Percentiles rank a stretch among this genome's conserved stretches.
Conservation (phyloP, 2,797 vertebrate species). For the Gallirallus australis region DNA sequence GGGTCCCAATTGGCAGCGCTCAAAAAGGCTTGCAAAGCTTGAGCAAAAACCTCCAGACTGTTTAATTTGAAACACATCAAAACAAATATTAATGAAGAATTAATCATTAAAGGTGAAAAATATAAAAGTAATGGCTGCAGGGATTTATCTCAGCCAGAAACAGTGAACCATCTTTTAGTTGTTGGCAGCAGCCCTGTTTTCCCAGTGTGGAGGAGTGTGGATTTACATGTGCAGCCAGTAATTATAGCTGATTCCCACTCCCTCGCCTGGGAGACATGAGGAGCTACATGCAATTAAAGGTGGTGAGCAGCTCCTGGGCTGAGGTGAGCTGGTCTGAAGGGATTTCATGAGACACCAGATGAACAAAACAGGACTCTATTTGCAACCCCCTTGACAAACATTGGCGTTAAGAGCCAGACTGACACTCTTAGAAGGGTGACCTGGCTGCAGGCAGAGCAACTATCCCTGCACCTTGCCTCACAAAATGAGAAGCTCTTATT, state of each 20-base stretch:
- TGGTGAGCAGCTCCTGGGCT: neutral
- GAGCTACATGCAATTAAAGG: neutral
- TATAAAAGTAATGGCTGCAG: slow-evolving; percentile 22
- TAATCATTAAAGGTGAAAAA: slow-evolving; percentile 51
- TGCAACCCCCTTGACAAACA: neutral
- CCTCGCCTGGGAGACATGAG: neutral
- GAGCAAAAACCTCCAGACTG: slow-evolving; percentile 34
- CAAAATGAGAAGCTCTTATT: neutral
- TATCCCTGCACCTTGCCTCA: neutral
- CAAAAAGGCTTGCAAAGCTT: slow-evolving; percentile 2
- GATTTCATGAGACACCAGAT: neutral
- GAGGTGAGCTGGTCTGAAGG: neutral
- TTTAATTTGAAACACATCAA: slow-evolving; percentile 49
- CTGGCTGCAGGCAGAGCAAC: neutral
- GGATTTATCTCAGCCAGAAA: neutral
- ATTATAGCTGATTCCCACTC: slow-evolving; percentile 21
- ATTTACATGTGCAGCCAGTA: slow-evolving; percentile 27
- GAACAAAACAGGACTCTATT: neutral
- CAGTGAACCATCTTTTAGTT: neutral
- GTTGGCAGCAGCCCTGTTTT: slow-evolving; percentile 11
- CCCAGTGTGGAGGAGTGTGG: slow-evolving; percentile 11
- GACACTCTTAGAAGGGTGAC: neutral
- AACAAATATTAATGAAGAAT: slow-evolving; percentile 48
- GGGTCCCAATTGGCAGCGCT: neutral
- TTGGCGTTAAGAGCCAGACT: neutral